These are phyloP conservation scores for Phylloscopus trochiloides DNA, from an alignment of 2,113 vertebrate genomes.

Conservation along the genomic window DNA sequence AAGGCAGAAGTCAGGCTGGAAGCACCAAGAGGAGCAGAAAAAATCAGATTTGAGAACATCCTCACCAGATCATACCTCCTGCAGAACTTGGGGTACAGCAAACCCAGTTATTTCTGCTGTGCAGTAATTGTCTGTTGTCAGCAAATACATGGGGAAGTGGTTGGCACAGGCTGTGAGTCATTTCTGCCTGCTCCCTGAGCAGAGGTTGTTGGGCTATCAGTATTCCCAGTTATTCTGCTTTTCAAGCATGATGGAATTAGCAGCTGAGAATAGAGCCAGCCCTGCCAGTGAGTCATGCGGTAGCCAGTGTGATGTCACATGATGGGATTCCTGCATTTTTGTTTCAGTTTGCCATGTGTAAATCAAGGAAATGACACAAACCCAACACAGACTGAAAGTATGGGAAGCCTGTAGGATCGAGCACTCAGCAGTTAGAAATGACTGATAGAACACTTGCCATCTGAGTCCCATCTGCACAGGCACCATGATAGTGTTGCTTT, in stretches of 20 bases:
- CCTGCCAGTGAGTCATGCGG: background rate
- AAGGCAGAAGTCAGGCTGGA: background rate
- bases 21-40: background rate
- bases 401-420: background rate
- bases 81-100: background rate
- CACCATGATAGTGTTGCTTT: background rate
- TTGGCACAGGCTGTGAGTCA: background rate
- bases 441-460: background rate
- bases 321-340: background rate
- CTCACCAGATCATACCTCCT: background rate
- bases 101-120: background rate
- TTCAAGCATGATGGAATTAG: background rate
- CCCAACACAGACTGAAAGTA: background rate
- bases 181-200: background rate
- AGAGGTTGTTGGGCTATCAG: background rate
- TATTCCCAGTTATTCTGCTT: constrained; percentile 12
- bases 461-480: background rate
- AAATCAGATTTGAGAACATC: background rate
- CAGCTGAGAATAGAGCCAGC: background rate
- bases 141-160: background rate
- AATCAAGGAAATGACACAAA: constrained; percentile 6
- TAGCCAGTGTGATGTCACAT: background rate
- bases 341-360: background rate
- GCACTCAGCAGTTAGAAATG: background rate
- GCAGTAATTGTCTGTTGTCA: background rate